Evolutionary conservation across 2,888 invertebrate species (phyloP).

Genomic region (Apodemia duryi): DNA sequence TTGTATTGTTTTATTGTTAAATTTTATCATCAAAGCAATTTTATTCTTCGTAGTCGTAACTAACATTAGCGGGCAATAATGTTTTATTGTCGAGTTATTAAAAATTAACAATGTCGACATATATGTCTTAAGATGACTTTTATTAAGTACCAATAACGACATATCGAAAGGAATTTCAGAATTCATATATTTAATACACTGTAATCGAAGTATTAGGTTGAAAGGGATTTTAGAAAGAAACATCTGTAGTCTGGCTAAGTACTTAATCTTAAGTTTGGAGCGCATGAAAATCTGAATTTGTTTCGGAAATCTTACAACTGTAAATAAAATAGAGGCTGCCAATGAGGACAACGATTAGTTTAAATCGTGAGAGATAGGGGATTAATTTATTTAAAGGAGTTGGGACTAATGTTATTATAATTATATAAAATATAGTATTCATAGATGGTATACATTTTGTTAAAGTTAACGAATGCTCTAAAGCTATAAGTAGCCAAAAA

Average conservation of each 20-base stretch:
- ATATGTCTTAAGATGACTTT: neutral
- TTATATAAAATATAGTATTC: slow-evolving; percentile 7
- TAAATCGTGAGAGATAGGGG: neutral
- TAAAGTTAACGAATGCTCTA: neutral
- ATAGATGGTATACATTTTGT: neutral
- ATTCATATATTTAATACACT: neutral
- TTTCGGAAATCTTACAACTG: neutral
- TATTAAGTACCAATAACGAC: neutral
- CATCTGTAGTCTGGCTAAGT: slow-evolving; percentile 1
- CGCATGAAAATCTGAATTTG: neutral
- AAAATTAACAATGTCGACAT: neutral
- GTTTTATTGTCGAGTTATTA: neutral
- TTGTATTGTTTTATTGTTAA: too few species aligned
- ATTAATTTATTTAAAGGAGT: slow-evolving; percentile 3
- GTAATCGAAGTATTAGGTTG: neutral
- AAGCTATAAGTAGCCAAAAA: neutral
- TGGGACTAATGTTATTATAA: neutral
- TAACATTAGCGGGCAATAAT: too few species aligned
- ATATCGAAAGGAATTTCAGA: too few species aligned
- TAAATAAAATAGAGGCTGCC: slow-evolving; percentile 8
- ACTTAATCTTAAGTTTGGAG: neutral
- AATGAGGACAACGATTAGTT: slow-evolving; percentile 1
- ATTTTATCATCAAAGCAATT: too few species aligned
- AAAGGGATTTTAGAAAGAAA: neutral
- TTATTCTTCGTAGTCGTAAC: too few species aligned